Conservation (phyloP, 1,140 invertebrate species). For the Maconellicoccus hirsutus region DNA sequence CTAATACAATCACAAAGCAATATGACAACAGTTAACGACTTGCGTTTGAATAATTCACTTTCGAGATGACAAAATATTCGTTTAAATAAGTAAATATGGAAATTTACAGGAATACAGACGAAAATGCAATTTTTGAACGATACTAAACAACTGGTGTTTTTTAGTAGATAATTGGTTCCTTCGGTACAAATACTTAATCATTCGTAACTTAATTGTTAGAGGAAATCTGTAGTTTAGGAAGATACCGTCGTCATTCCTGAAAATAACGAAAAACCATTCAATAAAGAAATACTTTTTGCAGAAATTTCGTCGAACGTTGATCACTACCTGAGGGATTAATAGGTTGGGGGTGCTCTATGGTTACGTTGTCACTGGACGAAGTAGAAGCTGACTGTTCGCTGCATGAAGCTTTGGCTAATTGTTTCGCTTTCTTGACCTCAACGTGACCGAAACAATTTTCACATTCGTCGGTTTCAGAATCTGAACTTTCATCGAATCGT, state of each 20-base stretch:
- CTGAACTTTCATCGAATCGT: constrained; percentile 67
- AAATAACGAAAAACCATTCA: background rate
- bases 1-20: no score
- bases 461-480: constrained; percentile 62
- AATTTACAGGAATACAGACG: no score
- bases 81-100: no score
- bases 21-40: no score
- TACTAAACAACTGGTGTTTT: no score
- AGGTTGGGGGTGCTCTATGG: background rate
- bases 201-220: no score
- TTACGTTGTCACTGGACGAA: background rate
- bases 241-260: background rate
- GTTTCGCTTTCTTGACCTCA: constrained; percentile 48
- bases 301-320: background rate
- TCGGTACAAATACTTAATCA: no score
- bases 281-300: no score
- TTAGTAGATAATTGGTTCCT: no score
- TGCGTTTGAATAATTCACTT: no score
- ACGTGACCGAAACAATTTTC: constrained; percentile 75
- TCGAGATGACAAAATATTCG: no score
- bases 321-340: background rate
- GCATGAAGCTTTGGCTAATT: constrained; percentile 17
- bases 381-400: background rate
- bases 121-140: no score
- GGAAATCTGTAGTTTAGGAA: background rate